Base-by-base conservation (phyloP, 2,888 invertebrate genomes). In the Ochropleura leucogaster region DNA sequence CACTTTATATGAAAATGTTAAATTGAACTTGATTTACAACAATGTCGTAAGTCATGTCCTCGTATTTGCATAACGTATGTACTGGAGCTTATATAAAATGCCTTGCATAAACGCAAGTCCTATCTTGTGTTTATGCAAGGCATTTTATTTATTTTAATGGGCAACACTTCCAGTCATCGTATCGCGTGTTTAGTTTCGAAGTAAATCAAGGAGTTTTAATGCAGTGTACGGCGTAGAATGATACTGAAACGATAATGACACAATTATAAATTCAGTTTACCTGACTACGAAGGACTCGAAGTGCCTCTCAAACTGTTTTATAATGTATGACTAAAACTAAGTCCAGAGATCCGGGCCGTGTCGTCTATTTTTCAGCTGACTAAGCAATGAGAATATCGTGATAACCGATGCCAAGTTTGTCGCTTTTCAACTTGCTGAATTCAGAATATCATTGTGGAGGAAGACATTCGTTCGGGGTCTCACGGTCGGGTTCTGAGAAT, bases 1-100 rank as follows among this genome's bases (percentile, higher is more conserved):
- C 91, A 89, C 90, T 90, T 89, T 90, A 88, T 89, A 89, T 88
- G 89, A 88, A 92, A 92, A 90, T 91, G 89, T 86, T 88, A 91
- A 89, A 90, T 87, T 87, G 88, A 85, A 74, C 82, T 86, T 92
- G 90, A 92, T 91, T 92, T 92, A 90, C 85, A 83, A 79, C 84
- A 74, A 67, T 75, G 72, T 77, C 80, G 78, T 89, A 85, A 86
- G 80, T 89, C 87, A 86, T 79, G 77, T 72, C 46, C 74, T 46
- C 60, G 40, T 76, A 84, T 86, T 80, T 80, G 67, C 85, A 87
- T 80, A 74, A 83, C 72, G 77, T 74, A 80, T 83, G 70, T 85
- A 82, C 71, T 85, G 72, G 68, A 77, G 42, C 59, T n/a, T 30
- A 30, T 30, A 30, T 30, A 30, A 30, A 30, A 30, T 30, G 30